phyloP scores from a whole-genome alignment of 2,888 invertebrate genomes.

The Stramonita haemastoma region DNA sequence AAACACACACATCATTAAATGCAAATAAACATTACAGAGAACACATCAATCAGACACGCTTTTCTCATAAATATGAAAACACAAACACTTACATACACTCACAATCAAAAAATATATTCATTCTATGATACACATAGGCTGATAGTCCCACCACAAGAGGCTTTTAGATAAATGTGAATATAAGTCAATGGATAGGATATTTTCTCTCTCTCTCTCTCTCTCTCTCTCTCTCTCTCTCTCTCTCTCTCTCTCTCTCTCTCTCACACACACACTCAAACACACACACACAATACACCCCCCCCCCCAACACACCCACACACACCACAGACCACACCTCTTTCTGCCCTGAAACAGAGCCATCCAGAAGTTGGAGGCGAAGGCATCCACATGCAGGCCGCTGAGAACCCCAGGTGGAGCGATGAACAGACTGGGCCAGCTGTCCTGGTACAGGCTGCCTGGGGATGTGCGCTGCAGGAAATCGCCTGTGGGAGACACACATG shows the following conservation, averaged over 20 bases:
- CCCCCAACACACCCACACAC: conserved; percentile 5
- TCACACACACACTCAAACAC: conserved; percentile 19
- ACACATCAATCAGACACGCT: no score
- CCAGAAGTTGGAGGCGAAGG: conserved; percentile 75
- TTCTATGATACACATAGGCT: background rate
- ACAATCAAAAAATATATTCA: background rate
- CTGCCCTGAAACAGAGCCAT: conserved; percentile 71
- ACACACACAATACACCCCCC: background rate
- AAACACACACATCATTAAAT: background rate
- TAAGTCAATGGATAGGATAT: no score
- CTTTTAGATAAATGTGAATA: no score
- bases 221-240: no score
- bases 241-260: no score
- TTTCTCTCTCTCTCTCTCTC: no score
- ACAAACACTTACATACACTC: background rate
- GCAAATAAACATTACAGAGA: background rate
- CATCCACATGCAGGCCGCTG: conserved; percentile 73
- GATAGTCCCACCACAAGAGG: no score
- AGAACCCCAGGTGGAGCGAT: conserved; percentile 66
- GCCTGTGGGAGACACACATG: conserved; percentile 48
- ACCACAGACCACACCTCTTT: conserved; percentile 58
- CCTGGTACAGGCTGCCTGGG: conserved; percentile 63
- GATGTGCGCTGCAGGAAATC: conserved; percentile 67
- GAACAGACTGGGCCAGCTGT: conserved; percentile 75
- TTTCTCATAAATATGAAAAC: background rate